These are phyloP conservation scores for Acrobasis consociella DNA, from an alignment of 2,888 invertebrate genomes.

Conservation along the genomic window DNA sequence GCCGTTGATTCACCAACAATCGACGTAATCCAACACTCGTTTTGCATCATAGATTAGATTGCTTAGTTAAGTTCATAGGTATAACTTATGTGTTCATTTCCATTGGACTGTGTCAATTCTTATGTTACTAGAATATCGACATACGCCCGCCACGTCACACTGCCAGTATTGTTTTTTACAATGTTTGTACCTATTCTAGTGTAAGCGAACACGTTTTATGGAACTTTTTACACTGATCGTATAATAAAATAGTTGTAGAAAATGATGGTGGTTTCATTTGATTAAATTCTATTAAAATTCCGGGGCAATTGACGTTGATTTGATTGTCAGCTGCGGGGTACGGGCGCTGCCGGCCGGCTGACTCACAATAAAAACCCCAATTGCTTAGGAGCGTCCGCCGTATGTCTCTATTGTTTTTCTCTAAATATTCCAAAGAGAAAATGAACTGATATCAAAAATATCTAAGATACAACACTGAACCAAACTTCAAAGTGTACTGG, in stretches of 20 bases:
- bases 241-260: conserved; percentile 78
- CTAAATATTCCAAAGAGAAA: too few species aligned
- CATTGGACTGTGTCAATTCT: conserved; percentile 86
- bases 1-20: conserved; percentile 43
- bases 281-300: conserved; percentile 77
- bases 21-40: conserved; percentile 60
- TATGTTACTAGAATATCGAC: conserved; percentile 85
- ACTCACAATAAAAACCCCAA: conserved; percentile 54
- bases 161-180: conserved; percentile 62
- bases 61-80: conserved; percentile 51
- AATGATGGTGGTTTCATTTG: conserved; percentile 75
- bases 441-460: too few species aligned
- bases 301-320: conserved; percentile 64
- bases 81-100: conserved; percentile 67
- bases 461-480: too few species aligned
- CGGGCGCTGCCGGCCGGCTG: conserved; percentile 43
- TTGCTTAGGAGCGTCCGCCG: conserved; percentile 20
- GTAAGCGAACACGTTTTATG: conserved; percentile 68
- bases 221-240: conserved; percentile 69
- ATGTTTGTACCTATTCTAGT: conserved; percentile 49
- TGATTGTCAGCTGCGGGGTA: conserved; percentile 47
- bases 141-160: conserved; percentile 80
- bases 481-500: too few species aligned
- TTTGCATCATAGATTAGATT: conserved; percentile 66
- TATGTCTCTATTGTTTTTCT: too few species aligned